Percentiles rank a stretch among this genome's conserved stretches.
These are phyloP conservation scores for Urophycis tenuis DNA, from an alignment of 2,797 vertebrate genomes.

Conservation along the genomic window DNA sequence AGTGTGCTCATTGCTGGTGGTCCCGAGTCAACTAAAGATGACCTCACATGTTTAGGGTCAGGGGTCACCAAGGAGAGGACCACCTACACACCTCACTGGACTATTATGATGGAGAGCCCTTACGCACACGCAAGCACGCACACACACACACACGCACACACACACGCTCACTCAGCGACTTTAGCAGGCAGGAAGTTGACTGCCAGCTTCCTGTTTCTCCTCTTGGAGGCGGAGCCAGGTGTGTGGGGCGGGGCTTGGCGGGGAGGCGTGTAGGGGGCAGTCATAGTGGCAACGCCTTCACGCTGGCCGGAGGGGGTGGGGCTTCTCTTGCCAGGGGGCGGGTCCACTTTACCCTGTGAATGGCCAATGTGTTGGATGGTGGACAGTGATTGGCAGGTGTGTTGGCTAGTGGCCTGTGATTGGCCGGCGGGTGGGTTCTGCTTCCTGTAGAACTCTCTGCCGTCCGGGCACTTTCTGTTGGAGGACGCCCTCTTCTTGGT, in stretches of 20 bases:
- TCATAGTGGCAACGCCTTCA: constrained; percentile 36
- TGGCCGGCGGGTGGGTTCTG: constrained; percentile 52
- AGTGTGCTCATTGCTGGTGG: not conserved
- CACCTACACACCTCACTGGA: too few relatives aligned
- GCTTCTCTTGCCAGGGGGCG: constrained; percentile 19
- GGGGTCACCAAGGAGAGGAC: too few relatives aligned
- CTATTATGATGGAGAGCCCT: not conserved
- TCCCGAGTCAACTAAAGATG: too few relatives aligned
- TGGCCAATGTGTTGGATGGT: not conserved
- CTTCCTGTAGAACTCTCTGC: constrained; percentile 70
- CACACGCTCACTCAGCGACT: constrained; percentile 62
- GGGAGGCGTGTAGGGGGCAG: constrained; percentile 62
- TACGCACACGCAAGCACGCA: not conserved
- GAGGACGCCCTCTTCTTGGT: constrained; percentile 91
- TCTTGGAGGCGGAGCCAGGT: constrained; percentile 80
- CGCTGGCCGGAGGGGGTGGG: constrained; percentile 10
- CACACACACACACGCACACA: not conserved
- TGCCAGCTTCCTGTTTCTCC: constrained; percentile 88
- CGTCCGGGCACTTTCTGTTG: constrained; percentile 80
- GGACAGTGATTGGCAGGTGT: constrained; percentile 31
- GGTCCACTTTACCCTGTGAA: constrained; percentile 11
- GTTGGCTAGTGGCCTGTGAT: constrained; percentile 43
- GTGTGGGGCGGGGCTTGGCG: constrained; percentile 63
- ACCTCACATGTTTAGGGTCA: too few relatives aligned
- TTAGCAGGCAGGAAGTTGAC: constrained; percentile 91